Evolutionary conservation across 2,888 invertebrate species (phyloP), one percentile per base, ranked within the genome.

Genomic region (Molorchus minor): DNA sequence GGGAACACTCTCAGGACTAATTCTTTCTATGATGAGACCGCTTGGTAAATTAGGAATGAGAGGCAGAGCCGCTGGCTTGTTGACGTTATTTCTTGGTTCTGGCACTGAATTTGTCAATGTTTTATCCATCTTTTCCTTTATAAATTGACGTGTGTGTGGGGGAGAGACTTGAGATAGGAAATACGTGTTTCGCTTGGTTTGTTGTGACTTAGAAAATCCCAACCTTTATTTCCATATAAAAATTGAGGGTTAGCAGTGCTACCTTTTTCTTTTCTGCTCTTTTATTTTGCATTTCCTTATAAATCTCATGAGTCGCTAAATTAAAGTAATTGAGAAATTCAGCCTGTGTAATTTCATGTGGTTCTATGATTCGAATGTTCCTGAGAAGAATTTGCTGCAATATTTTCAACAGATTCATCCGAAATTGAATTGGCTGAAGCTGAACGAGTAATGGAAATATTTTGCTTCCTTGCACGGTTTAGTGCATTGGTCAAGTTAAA

Each of bases 181-280:
- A 69, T 83, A 84, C 33, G 78, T 72, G 58, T 80, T 80, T 52
- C 82, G 79, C 69, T 82, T 83, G 40, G 81, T 79, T 74, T 83
- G 84, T 84, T 84, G 68, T 16, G 78, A 77, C 63, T 68, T 60
- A 66, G 66, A 67, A 71, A 73, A 67, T 79, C 79, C 77, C 78
- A 80, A 65, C 77, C 78, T 70, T 74, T 77, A 54, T 76, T 82
- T 19, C 82, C 82, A 74, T 85, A 85, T 15, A 85, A 77, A 70
- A 84, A 85, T 62, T 85, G 84, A 1, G 84, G 83, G 74, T 84
- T 84, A 1, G 84, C 84, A 4, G 84, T 85, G 58, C 84, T 84
- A 33, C 84, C 21, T 84, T 75, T 67, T 84, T 85, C 30, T 85
- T 76, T 70, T 85, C 84, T 7, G 81, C 82, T 49, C 83, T 76